Conservation (phyloP, 2,113 vertebrate species). For the Lathamus discolor region DNA sequence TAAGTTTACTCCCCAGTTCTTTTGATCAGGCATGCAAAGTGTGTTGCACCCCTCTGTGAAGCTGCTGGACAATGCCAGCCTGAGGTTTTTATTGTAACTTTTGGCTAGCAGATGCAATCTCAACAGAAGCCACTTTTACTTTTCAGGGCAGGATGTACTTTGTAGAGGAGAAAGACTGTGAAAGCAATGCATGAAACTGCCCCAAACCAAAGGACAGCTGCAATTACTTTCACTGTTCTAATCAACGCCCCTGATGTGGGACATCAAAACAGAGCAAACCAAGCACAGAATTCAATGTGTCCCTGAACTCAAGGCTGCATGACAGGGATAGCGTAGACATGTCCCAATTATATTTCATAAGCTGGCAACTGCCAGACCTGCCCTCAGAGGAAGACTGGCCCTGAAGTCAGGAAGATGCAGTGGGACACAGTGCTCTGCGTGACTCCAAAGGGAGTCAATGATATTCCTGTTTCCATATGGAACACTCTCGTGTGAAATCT, state of each 20-base stretch:
- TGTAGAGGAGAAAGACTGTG: neutral
- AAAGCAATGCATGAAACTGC: neutral
- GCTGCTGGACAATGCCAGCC: neutral
- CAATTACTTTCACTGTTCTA: neutral
- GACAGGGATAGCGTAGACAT: conserved; percentile 2
- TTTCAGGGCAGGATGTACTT: neutral
- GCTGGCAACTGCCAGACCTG: neutral
- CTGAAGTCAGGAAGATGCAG: neutral
- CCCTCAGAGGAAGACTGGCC: neutral
- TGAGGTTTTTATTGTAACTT: neutral
- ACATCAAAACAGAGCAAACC: conserved; percentile 10
- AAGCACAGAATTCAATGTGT: neutral
- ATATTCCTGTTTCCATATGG: neutral
- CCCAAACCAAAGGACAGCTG: neutral
- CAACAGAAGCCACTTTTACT: neutral
- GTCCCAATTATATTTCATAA: conserved; percentile 12
- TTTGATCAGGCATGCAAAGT: neutral
- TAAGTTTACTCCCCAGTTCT: neutral
- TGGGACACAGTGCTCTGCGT: neutral
- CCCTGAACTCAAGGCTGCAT: conserved; percentile 49
- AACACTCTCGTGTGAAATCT: neutral
- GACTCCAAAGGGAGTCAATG: neutral
- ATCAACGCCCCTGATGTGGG: neutral
- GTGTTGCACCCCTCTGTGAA: neutral
- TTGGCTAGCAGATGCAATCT: neutral